Evolutionary conservation across 2,797 vertebrate species (phyloP).

Genomic region (Tolypeutes matacus): DNA sequence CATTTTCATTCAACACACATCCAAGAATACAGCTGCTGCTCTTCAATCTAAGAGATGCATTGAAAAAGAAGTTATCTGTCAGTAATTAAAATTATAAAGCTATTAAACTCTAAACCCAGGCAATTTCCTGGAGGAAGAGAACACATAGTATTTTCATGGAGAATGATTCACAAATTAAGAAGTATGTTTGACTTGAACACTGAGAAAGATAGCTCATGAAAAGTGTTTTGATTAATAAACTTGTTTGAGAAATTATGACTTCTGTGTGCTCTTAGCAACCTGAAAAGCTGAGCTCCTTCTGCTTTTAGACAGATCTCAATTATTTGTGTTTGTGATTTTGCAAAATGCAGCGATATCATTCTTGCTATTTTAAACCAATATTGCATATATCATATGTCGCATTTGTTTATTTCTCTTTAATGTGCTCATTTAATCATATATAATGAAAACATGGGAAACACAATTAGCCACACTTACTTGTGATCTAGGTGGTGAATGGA

Average conservation of each 20-base stretch:
- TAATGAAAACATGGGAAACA: not conserved
- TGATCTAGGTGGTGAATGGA: constrained; percentile 97
- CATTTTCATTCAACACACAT: not conserved
- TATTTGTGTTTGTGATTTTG: constrained; percentile 60
- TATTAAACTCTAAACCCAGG: constrained; percentile 39
- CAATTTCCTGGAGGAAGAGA: not conserved
- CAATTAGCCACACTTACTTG: constrained; percentile 89
- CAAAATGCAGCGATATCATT: constrained; percentile 42
- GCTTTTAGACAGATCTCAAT: constrained; percentile 13
- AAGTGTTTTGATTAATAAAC: not conserved
- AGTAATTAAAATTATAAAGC: constrained; percentile 9
- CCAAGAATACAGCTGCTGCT: not conserved
- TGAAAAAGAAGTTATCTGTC: not conserved
- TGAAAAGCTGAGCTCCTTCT: constrained; percentile 60
- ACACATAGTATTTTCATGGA: not conserved
- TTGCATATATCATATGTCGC: not conserved
- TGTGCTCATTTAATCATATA: constrained; percentile 34
- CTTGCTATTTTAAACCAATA: constrained; percentile 35
- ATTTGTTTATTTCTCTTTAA: constrained; percentile 47
- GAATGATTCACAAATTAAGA: constrained; percentile 21
- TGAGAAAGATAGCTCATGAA: not conserved
- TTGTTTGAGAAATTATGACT: not conserved
- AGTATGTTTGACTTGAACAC: not conserved
- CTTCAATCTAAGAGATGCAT: accelerated
- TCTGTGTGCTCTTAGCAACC: constrained; percentile 35